Percentiles rank a stretch among this genome's conserved stretches.
phyloP scores from a whole-genome alignment of 1,140 invertebrate genomes.

The Tetragnatha versicolor region DNA sequence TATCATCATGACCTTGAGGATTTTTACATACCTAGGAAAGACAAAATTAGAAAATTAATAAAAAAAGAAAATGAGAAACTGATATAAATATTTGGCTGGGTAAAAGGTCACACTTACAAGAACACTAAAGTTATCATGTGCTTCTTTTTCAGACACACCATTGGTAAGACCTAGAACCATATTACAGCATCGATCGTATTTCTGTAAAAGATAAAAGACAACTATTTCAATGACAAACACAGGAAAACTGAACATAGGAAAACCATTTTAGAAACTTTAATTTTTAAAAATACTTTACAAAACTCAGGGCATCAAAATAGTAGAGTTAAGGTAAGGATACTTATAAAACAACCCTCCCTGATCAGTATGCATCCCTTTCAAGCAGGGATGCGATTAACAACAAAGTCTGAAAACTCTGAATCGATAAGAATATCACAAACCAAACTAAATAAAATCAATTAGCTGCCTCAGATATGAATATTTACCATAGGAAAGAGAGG shows the following conservation, averaged over 20 bases:
- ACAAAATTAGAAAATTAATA: background rate
- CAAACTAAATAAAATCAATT: no score
- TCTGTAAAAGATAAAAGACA: constrained; percentile 70
- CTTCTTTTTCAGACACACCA: constrained; percentile 90
- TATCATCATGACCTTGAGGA: constrained; percentile 80
- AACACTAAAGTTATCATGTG: constrained; percentile 87
- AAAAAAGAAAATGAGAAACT: background rate
- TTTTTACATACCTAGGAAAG: constrained; percentile 71
- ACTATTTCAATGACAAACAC: background rate
- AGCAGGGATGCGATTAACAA: no score
- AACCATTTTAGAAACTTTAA: background rate
- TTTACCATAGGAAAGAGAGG: no score
- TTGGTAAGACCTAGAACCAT: constrained; percentile 77
- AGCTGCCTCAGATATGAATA: no score
- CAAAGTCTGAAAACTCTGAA: no score
- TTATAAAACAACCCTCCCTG: no score
- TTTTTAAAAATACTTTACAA: no score
- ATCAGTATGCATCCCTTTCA: no score
- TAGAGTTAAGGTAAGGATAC: no score
- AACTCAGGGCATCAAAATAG: no score
- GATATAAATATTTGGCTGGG: background rate
- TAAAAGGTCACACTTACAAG: constrained; percentile 67
- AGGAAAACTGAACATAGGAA: background rate
- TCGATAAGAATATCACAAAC: no score
- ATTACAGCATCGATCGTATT: constrained; percentile 83